phyloP scores from a whole-genome alignment of 2,113 vertebrate genomes.

The Marmota monax region DNA sequence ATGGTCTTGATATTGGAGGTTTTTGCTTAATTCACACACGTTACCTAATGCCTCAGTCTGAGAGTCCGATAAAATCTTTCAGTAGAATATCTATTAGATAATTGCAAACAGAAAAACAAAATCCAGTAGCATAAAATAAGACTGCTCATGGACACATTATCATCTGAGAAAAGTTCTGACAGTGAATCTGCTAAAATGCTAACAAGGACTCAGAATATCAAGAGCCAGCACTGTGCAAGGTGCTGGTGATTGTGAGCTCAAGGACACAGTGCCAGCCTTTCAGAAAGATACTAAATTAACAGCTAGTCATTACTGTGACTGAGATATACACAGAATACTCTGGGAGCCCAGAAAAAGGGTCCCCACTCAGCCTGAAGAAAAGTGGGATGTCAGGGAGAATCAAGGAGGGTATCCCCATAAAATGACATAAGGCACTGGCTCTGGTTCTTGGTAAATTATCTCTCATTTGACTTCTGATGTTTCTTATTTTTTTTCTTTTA shows the following conservation, averaged over 20 bases:
- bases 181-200: neutral
- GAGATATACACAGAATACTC: neutral
- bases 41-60: neutral
- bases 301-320: neutral
- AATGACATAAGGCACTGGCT: neutral
- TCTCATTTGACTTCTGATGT: neutral
- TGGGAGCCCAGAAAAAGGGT: neutral
- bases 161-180: neutral
- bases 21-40: neutral
- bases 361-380: neutral
- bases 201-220: neutral
- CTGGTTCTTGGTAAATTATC: conserved; percentile 1
- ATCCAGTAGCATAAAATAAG: neutral
- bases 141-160: fast-evolving
- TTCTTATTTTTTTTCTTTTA: neutral
- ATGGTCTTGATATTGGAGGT: neutral
- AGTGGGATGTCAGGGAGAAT: neutral
- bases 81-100: neutral
- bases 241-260: neutral
- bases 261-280: neutral
- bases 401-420: neutral
- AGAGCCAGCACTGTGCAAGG: neutral
- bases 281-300: neutral
- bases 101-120: conserved; percentile 52
- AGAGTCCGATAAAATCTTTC: neutral